Base-by-base conservation (phyloP, 2,797 vertebrate species). In the Tolypeutes matacus region DNA sequence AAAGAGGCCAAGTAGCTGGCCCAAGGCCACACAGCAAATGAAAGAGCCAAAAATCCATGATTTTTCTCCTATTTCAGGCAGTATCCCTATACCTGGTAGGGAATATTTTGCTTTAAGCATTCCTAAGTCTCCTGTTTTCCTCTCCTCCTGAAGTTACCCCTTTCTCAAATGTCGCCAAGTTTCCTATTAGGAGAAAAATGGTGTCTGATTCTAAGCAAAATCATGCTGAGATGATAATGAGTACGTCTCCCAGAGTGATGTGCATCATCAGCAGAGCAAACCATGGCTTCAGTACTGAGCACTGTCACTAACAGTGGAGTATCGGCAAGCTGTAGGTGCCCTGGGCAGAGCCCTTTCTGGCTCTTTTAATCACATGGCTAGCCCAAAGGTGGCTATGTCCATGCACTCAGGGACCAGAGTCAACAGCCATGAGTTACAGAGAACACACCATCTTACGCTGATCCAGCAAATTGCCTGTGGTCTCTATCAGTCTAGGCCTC, bases 61-160 rank as follows among this genome's bases (percentile, higher is more conserved):
- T 36, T 60, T 64, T 27, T 34, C 46, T 23, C 7, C 58, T 34
- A 49, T 91, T 42, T 69, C 3, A n/a, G 36, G 60, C 23, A 86
- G 27, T 56, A 17, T 91, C 51, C 60, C 8, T 86, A 27, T 72
- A 89, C 31, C 20, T 86, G 27, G 17, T 75, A 5, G 39, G 25
- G 31, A 87, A 72, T 84, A 69, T 56, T 87, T 56, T 92, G 20
- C 60, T 83, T 80, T n/a, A 67, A 53, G 20, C 31, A 81, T 60
- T 76, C 21, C 17, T 29, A 80, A 36, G 6, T 86, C 9, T 62
- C 36, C 13, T 77, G 36, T 27, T 42, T 53, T 95, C 92, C 90
- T 58, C 17, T 53, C 3, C 17, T 92, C 49, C 20, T 39, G 64
- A 94, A 82, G 2, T 70, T 1, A 3, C 6, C 64, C 49, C 20